phyloP scores from a whole-genome alignment of 2,113 vertebrate species.

The Cryptotis parvus region DNA sequence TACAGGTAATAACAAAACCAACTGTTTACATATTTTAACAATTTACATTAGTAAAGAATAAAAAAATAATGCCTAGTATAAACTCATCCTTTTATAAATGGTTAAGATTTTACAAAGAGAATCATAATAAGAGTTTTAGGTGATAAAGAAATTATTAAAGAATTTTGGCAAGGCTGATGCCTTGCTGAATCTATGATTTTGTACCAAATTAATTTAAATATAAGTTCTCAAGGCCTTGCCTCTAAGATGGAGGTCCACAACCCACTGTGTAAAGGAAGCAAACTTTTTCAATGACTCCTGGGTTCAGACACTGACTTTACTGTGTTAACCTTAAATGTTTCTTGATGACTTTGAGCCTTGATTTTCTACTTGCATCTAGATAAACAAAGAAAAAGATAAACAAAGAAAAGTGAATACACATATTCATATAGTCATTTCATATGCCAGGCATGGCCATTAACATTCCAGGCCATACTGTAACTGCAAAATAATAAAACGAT shows the following conservation, averaged over 20 bases:
- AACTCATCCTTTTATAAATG: background rate
- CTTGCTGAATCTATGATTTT: conserved; percentile 7
- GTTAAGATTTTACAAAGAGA: conserved; percentile 50
- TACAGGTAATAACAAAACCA: background rate
- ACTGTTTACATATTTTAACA: conserved; percentile 36
- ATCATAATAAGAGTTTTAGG: conserved; percentile 8
- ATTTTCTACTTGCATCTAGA: conserved; percentile 6
- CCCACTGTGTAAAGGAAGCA: background rate
- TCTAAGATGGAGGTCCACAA: background rate
- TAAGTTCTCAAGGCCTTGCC: background rate
- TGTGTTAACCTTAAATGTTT: background rate
- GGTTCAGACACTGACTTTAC: background rate
- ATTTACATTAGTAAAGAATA: conserved; percentile 7
- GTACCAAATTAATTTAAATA: conserved; percentile 41
- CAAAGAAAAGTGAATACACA: background rate
- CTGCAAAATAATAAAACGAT: conserved; percentile 14
- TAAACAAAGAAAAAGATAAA: background rate
- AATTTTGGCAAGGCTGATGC: background rate
- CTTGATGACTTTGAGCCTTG: background rate
- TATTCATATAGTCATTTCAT: background rate
- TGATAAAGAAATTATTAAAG: background rate
- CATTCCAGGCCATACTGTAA: background rate
- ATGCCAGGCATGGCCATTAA: background rate
- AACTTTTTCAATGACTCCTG: background rate
- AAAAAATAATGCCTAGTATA: background rate